Evolutionary conservation across 2,797 vertebrate genomes (phyloP).

Genomic region (Silurus lanzhouensis): DNA sequence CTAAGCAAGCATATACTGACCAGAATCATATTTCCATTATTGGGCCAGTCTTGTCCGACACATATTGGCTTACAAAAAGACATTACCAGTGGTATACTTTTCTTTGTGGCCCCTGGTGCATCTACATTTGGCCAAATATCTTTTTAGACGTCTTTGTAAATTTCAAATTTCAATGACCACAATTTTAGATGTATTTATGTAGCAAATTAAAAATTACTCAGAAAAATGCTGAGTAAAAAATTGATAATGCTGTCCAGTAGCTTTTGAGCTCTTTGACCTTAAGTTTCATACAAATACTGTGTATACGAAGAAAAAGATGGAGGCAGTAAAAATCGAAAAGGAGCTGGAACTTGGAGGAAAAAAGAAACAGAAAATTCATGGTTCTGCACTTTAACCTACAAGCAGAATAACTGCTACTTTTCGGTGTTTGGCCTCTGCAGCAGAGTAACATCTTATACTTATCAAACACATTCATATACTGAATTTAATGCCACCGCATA

Average conservation of each 20-base stretch:
- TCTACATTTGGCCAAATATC: constrained; percentile 1
- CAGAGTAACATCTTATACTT: constrained; percentile 20
- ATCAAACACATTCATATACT: constrained; percentile 13
- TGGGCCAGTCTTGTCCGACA: not conserved
- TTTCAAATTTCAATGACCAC: not conserved
- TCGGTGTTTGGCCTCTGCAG: constrained; percentile 2
- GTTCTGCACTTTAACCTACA: not conserved
- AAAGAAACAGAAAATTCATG: not conserved
- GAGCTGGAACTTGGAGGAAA: not conserved
- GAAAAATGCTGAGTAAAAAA: not conserved
- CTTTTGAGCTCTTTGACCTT: not conserved
- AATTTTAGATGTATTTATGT: not conserved
- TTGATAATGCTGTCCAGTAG: not conserved
- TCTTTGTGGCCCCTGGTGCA: not conserved
- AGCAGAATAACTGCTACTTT: constrained; percentile 19
- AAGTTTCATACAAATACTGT: not conserved
- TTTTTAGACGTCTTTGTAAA: not conserved
- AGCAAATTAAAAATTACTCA: not conserved
- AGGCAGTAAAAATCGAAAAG: not conserved
- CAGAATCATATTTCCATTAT: constrained; percentile 14
- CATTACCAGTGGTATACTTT: not conserved
- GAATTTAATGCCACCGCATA: not conserved
- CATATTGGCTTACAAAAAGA: constrained; percentile 1
- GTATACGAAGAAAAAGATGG: not conserved
- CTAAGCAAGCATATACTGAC: not conserved